Evolutionary conservation across 2,797 vertebrate species (phyloP).

Genomic region (Monodelphis domestica): DNA sequence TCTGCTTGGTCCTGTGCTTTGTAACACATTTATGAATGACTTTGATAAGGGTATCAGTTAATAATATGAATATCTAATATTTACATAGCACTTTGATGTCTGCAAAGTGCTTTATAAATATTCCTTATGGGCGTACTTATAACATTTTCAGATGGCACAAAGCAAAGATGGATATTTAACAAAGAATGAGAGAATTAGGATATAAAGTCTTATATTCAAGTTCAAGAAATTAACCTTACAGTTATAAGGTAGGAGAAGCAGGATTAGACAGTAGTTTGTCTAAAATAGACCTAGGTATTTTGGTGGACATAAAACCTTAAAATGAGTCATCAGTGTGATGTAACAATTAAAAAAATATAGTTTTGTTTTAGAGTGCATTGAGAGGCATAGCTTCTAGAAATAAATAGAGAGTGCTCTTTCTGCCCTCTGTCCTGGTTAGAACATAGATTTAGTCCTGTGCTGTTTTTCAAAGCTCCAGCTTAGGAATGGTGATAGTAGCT

Average conservation of each 20-base stretch:
- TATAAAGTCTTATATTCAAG: not conserved
- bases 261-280: not conserved
- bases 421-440: not conserved
- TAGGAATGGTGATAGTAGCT: not conserved
- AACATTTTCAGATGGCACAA: not conserved
- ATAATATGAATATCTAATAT: not conserved
- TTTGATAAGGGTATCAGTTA: not conserved
- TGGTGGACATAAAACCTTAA: not conserved
- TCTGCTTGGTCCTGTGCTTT: not conserved
- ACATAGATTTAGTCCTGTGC: not conserved
- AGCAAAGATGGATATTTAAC: too few relatives aligned
- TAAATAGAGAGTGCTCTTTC: not conserved
- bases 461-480: not conserved
- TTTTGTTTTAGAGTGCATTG: not conserved
- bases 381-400: not conserved
- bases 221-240: not conserved
- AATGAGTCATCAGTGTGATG: not conserved
- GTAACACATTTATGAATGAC: not conserved
- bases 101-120: not conserved
- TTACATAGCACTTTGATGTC: not conserved
- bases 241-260: not conserved
- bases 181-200: not conserved
- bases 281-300: not conserved
- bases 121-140: not conserved
- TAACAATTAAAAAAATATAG: not conserved